Percentiles rank a stretch among this genome's conserved stretches.
Conservation (phyloP, 2,888 invertebrate species). For the Galerucella calmariensis region DNA sequence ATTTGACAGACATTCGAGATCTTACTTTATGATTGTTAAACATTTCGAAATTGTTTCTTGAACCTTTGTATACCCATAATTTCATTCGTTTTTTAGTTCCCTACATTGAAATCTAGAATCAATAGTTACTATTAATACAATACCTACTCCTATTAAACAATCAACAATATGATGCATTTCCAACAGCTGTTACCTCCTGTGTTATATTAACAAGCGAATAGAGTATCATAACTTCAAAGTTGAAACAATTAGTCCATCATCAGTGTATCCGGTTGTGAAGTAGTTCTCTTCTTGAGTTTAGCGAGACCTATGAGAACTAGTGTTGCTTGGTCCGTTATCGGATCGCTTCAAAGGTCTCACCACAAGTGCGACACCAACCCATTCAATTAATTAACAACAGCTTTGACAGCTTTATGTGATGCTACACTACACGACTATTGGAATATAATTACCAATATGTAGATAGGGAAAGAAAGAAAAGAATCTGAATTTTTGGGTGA, state of each 20-base stretch:
- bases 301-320: constrained; percentile 7
- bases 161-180: background rate
- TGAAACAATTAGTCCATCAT: constrained; percentile 30
- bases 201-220: background rate
- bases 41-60: no score
- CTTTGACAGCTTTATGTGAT: background rate
- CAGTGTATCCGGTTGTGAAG: constrained; percentile 30
- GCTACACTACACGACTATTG: background rate
- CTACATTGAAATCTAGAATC: background rate
- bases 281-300: constrained; percentile 15
- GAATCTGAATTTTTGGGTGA: no score
- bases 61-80: no score
- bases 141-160: background rate
- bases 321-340: constrained; percentile 13
- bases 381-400: constrained; percentile 32
- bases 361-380: constrained; percentile 20
- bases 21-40: background rate
- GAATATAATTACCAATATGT: background rate
- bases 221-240: constrained; percentile 30
- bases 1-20: no score
- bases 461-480: background rate
- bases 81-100: background rate
- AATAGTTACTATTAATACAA: background rate
- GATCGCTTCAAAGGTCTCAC: constrained; percentile 25
- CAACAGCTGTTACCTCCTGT: constrained; percentile 20